A percentile compares a stretch with the other conserved stretches of the same genome.
Evolutionary conservation across 2,888 invertebrate genomes (phyloP).

Genomic region (Diarsia rubi): DNA sequence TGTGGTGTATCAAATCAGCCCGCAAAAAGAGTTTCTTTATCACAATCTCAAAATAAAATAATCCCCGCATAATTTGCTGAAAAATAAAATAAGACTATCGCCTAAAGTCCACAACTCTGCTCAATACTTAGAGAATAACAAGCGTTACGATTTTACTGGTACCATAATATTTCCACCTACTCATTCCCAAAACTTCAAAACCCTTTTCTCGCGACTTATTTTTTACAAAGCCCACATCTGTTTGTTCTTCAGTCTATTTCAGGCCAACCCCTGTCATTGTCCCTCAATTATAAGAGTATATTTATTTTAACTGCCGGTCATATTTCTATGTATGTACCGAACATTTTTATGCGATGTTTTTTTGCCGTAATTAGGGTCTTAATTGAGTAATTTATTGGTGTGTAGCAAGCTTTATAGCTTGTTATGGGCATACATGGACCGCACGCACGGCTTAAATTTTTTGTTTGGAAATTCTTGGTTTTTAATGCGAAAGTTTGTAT

Average conservation of each 20-base stretch:
- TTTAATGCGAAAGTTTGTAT: not conserved
- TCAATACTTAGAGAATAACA: not conserved
- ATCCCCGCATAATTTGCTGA: not conserved
- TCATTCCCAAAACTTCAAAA: slow-evolving; percentile 21
- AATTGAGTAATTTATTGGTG: slow-evolving; percentile 84
- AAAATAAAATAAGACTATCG: not conserved
- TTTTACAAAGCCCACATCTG: slow-evolving; percentile 84
- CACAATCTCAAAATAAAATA: not conserved
- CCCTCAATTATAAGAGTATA: slow-evolving; percentile 85
- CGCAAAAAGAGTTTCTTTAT: not conserved
- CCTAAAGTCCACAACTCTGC: not conserved
- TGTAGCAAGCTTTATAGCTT: slow-evolving; percentile 72
- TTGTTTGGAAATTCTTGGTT: slow-evolving; percentile 46
- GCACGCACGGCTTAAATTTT: slow-evolving; percentile 53
- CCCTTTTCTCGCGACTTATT: slow-evolving; percentile 70
- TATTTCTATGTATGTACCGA: slow-evolving; percentile 78
- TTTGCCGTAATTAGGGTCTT: slow-evolving; percentile 80
- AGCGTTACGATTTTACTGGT: not conserved
- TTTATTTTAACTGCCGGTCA: slow-evolving; percentile 81
- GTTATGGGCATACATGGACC: slow-evolving; percentile 64
- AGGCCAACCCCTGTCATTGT: slow-evolving; percentile 84
- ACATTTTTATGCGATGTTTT: slow-evolving; percentile 71
- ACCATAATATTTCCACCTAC: slow-evolving; percentile 4
- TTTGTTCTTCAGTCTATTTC: slow-evolving; percentile 88
- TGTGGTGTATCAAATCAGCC: not conserved